phyloP scores from a whole-genome alignment of 2,888 invertebrate species.

The Archips crataeganus region DNA sequence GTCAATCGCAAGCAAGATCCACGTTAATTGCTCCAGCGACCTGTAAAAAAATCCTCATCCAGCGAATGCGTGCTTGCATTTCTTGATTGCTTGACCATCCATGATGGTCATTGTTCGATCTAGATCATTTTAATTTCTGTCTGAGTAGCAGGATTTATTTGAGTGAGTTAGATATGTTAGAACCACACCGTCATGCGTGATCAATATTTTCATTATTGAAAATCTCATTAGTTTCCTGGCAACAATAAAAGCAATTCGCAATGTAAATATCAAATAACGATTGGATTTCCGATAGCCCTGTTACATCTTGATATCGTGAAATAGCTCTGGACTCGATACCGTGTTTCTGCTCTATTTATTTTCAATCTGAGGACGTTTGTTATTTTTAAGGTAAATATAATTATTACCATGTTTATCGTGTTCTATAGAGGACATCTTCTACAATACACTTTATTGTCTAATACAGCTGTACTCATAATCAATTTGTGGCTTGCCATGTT shows the following conservation, averaged over 20 bases:
- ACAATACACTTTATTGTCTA: too few relatives aligned
- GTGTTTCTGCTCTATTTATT: background rate
- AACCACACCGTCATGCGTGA: background rate
- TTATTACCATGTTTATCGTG: background rate
- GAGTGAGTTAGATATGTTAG: background rate
- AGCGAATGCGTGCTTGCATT: too few relatives aligned
- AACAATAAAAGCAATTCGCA: constrained; percentile 13
- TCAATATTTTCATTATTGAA: background rate
- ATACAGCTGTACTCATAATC: too few relatives aligned
- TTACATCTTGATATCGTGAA: constrained; percentile 3
- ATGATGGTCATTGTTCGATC: too few relatives aligned
- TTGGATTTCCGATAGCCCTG: background rate
- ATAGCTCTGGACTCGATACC: background rate
- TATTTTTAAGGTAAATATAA: background rate
- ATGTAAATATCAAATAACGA: constrained; percentile 14
- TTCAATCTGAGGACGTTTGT: background rate
- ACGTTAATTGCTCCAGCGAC: too few relatives aligned
- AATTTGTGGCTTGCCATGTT: too few relatives aligned
- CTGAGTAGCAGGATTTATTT: too few relatives aligned
- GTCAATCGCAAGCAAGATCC: too few relatives aligned
- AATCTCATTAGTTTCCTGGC: background rate
- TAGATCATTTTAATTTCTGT: too few relatives aligned
- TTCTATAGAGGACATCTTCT: too few relatives aligned
- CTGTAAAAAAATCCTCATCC: too few relatives aligned
- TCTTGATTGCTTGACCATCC: too few relatives aligned